Evolutionary conservation across 2,113 vertebrate genomes (phyloP), one percentile per base, ranked within the genome.

Genomic region (Corythornis madagascariensis): DNA sequence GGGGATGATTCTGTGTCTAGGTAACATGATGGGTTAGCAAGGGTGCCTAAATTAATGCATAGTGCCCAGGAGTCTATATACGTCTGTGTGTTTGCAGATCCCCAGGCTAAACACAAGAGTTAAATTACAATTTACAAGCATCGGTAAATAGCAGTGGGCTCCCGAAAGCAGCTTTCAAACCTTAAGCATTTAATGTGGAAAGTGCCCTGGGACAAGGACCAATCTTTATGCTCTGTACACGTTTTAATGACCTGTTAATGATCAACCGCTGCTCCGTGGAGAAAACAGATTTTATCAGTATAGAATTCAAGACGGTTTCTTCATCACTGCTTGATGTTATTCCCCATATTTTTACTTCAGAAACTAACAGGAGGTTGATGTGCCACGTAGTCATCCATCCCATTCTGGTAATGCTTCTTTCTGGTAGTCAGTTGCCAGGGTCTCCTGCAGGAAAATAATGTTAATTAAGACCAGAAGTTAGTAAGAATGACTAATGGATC

Each of bases 221-320:
- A 83, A 83, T 89, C 82, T 73, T 87, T 52, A 45, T 88, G 79
- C 92, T 88, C 89, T 88, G 88, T 88, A 92, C 89, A 67, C 85
- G 25, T 80, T 95, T 92, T 91, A 89, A 89, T 95, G 88, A 65
- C 25, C 59, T 88, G 82, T 95, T 96, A 95, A 95, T 91, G 60
- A 94, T 92, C 86, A 96, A 86, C 95, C 43, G 40, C 52, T 25
- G 20, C 18, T 89, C 33, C 67, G 63, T 38, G 2, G 4, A 64
- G 64, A 89, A 82, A 82, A 95, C 71, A 20, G 74, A 76, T 91
- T 80, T 71, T 57, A 50, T 40, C 11, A 67, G 85, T 20, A 40
- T 89, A 28, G 70, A 65, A 73, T 63, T 86, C 79, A 80, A 64
- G 43, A 17, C 16, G 4, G 16, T 71, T 89, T 95, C 79, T 93